These are phyloP conservation scores for Plutomurus gul DNA, from an alignment of 1,140 invertebrate genomes.

Conservation along the genomic window DNA sequence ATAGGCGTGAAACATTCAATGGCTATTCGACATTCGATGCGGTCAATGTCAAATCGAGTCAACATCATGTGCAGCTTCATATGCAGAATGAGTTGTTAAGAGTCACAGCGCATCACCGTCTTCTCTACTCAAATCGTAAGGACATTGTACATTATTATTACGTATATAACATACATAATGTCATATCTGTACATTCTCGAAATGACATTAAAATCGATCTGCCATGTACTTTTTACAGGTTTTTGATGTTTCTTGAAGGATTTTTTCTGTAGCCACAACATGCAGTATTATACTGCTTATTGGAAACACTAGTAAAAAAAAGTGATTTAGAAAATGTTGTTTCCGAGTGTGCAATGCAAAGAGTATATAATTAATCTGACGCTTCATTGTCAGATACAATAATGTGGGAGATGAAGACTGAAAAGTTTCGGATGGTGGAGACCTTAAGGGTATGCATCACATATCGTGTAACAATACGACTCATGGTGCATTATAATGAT, in stretches of 20 bases:
- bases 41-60: slow-evolving; percentile 11
- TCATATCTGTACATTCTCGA: not conserved
- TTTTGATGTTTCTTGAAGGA: no score
- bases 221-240: no score
- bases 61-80: not conserved
- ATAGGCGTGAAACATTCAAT: slow-evolving; percentile 26
- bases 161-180: not conserved
- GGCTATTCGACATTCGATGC: slow-evolving; percentile 5
- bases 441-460: not conserved
- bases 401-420: slow-evolving; percentile 1
- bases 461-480: not conserved
- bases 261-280: no score
- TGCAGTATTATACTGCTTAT: no score
- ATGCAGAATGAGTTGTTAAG: not conserved
- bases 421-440: not conserved
- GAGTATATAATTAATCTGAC: not conserved
- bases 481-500: not conserved
- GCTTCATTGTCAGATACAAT: not conserved
- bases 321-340: no score
- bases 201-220: no score
- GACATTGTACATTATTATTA: no score
- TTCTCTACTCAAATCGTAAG: no score
- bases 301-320: no score
- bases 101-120: not conserved
- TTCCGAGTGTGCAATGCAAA: no score